Percentiles rank a stretch among this genome's conserved stretches.
Evolutionary conservation across 2,113 vertebrate genomes (phyloP).

Genomic region (Menura novaehollandiae): DNA sequence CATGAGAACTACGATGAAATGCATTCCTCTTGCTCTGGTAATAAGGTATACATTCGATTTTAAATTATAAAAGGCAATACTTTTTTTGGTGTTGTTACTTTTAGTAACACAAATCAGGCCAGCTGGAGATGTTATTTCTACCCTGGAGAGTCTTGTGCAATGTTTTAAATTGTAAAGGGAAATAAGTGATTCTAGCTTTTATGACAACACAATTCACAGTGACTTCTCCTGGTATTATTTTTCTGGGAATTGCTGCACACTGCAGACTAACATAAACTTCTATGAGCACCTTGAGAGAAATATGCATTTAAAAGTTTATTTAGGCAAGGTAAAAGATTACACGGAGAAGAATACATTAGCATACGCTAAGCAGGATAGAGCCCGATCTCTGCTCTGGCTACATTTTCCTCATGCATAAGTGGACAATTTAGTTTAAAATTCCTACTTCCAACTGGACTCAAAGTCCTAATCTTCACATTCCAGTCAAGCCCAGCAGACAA

Average conservation of each 20-base stretch:
- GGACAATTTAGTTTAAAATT: not conserved
- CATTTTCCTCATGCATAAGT: not conserved
- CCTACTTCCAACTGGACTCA: not conserved
- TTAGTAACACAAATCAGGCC: not conserved
- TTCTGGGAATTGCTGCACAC: conserved; percentile 26
- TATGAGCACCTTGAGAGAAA: conserved; percentile 52
- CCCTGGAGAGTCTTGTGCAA: not conserved
- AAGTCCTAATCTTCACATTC: not conserved
- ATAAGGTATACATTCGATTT: not conserved
- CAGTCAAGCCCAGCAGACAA: not conserved
- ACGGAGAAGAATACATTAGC: not conserved
- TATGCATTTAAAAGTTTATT: conserved; percentile 36
- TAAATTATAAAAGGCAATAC: not conserved
- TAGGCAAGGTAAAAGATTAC: conserved; percentile 11
- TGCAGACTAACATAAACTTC: conserved; percentile 13
- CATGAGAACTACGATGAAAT: not conserved
- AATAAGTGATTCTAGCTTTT: conserved; percentile 37
- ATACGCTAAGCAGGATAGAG: not conserved
- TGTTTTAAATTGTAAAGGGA: conserved; percentile 31
- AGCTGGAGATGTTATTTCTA: conserved; percentile 15
- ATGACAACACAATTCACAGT: conserved; percentile 33
- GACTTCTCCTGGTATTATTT: conserved; percentile 34
- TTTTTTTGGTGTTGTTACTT: not conserved
- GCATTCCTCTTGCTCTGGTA: not conserved
- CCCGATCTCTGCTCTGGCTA: not conserved